phyloP scores from a whole-genome alignment of 2,797 vertebrate genomes.

The Pseudocheirus occidentalis region DNA sequence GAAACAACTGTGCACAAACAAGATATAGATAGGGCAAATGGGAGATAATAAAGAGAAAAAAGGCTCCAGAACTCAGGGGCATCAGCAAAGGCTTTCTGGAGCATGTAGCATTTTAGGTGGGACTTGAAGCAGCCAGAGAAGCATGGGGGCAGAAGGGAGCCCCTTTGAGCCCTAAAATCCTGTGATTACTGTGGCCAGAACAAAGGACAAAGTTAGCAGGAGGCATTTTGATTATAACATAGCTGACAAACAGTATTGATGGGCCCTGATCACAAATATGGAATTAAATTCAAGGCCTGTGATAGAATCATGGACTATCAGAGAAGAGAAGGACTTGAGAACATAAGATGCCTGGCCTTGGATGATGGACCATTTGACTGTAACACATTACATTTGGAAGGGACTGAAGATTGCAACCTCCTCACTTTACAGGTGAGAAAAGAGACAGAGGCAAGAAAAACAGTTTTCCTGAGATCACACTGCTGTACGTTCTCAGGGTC shows the following conservation, averaged over 20 bases:
- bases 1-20: not conserved
- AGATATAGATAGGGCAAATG: not conserved
- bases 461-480: not conserved
- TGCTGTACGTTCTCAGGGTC: not conserved
- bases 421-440: not conserved
- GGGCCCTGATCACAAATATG: not conserved
- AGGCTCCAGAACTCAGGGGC: not conserved
- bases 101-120: not conserved
- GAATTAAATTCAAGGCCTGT: not conserved
- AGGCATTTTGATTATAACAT: not conserved
- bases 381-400: not conserved
- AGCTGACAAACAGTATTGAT: not conserved
- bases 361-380: not conserved
- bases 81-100: not conserved
- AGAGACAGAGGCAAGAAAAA: not conserved
- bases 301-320: not conserved
- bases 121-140: not conserved
- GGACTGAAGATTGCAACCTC: not conserved
- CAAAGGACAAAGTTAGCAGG: not conserved
- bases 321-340: not conserved
- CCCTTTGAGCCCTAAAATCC: not conserved
- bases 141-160: not conserved
- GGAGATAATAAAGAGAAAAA: not conserved
- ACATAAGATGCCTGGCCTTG: not conserved
- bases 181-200: not conserved